Percentiles rank a stretch among this genome's conserved stretches.
phyloP scores from a whole-genome alignment of 2,113 vertebrate genomes.

The Otolemur garnettii region DNA sequence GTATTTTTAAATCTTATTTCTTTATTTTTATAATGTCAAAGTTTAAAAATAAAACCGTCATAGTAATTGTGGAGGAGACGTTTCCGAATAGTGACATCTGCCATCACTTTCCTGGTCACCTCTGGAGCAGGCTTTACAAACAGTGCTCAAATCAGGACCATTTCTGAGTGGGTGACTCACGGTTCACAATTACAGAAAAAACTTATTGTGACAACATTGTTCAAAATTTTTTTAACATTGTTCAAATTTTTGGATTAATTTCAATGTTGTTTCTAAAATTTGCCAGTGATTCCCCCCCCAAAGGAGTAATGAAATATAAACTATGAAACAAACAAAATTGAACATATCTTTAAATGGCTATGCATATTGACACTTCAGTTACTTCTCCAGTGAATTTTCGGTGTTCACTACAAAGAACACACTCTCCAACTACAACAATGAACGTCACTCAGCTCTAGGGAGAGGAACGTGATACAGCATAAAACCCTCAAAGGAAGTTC shows the following conservation, averaged over 20 bases:
- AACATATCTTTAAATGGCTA: not conserved
- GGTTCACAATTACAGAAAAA: not conserved
- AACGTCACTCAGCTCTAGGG: not conserved
- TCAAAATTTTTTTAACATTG: not conserved
- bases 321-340: not conserved
- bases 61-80: conserved; percentile 11
- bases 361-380: not conserved
- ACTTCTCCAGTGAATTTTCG: not conserved
- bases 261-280: not conserved
- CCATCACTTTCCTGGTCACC: not conserved
- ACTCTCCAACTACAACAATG: not conserved
- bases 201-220: not conserved
- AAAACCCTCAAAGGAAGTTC: not conserved
- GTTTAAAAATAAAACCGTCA: not conserved
- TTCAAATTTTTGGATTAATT: conserved; percentile 37
- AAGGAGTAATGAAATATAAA: not conserved
- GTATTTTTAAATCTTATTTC: not conserved
- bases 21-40: not conserved
- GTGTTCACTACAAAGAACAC: not conserved
- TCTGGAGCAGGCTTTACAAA: not conserved
- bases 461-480: not conserved
- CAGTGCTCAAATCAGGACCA: not conserved
- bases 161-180: not conserved
- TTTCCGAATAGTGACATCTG: not conserved
- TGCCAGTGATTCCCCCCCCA: not conserved